Evolutionary conservation across 1,140 invertebrate species (phyloP), one percentile per base, ranked within the genome.

Genomic region (Mya arenaria): DNA sequence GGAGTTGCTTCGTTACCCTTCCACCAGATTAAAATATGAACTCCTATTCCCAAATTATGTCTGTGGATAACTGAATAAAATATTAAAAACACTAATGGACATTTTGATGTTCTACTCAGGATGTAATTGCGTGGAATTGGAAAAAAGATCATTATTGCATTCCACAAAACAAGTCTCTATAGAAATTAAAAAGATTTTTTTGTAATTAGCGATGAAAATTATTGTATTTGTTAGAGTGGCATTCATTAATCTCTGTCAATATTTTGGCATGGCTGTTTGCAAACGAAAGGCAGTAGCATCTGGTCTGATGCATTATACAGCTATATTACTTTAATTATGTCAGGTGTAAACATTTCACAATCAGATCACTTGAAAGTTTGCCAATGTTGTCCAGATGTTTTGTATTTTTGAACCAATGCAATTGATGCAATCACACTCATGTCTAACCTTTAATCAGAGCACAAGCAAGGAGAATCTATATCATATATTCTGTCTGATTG

Each of bases 21-120:
- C 48, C 63, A 58, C 48, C 44, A 71, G 77, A 80, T 80, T 80
- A 80, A 80, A 80, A 80, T 68, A 62, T 80, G 62, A 60, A 41
- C 39, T 25, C 48, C 63, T 80, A 80, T 80, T 71, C 66, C 77
- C 77, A 60, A 80, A 69, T 80, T 71, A 56, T 80, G 77, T 69
- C 77, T 69, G 37, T 55, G 37, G 32, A 62, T 63, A 30, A 75
- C 37, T 44, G 37, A 62, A 75, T 75, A 62, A 75, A 75, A 75
- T 75, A 75, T 63, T 75, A 63, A 63, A 75, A 75, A 75, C 60
- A 65, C 60, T 75, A 75, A 75, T 75, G 73, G 56, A 75, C 23
- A 34, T 41, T 65, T 75, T 60, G 56, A 75, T 65, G 25, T 44
- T 48, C 48, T 37, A 75, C n/a, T 75, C 19, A 34, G 36, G 60